These are phyloP conservation scores for Balaeniceps rex DNA, from an alignment of 2,113 vertebrate species.

Conservation along the genomic window DNA sequence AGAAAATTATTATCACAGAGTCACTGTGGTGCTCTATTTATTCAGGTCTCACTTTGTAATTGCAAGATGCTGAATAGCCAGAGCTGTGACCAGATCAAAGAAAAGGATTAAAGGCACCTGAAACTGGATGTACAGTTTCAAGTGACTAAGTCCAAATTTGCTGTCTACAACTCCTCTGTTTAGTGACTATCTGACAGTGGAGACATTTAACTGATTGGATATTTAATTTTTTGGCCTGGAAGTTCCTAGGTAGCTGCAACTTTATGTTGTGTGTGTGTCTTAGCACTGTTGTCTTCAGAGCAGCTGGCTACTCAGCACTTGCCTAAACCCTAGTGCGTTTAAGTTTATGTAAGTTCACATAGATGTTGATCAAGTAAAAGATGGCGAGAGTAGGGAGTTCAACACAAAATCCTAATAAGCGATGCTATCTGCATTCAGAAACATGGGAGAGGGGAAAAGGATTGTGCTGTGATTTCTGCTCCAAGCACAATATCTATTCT, in stretches of 20 bases:
- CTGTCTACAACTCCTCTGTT: background rate
- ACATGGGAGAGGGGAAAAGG: background rate
- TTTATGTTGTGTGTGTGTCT: background rate
- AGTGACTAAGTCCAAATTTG: background rate
- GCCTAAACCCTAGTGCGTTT: background rate
- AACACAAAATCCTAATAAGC: background rate
- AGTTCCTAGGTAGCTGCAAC: background rate
- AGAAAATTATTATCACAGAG: background rate
- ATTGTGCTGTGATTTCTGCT: background rate
- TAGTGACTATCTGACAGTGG: background rate
- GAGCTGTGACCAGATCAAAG: background rate
- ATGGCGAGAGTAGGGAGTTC: background rate
- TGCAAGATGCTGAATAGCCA: background rate
- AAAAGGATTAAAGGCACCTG: background rate
- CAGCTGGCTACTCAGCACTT: background rate
- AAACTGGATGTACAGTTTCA: background rate
- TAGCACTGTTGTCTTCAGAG: background rate
- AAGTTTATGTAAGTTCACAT: background rate
- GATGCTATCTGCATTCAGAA: background rate
- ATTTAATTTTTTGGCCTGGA: background rate
- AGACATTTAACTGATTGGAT: background rate
- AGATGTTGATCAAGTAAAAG: background rate
- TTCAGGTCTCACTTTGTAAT: background rate
- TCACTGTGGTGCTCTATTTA: background rate
- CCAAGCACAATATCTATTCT: background rate